phyloP scores from a whole-genome alignment of 2,113 vertebrate genomes.

The Hassar affinis region DNA sequence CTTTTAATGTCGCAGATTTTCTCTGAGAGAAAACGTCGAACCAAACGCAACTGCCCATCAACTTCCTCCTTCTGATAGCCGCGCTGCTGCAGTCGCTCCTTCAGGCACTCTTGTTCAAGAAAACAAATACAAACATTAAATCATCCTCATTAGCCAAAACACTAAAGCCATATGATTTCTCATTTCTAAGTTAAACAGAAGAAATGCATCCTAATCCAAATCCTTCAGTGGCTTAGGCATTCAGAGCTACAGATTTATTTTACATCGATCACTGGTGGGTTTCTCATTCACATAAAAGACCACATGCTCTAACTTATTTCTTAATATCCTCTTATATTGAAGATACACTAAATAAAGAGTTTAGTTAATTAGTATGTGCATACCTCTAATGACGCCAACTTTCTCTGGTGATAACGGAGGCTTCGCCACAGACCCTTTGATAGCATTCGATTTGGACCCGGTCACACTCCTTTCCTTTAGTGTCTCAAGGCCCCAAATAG shows the following conservation, averaged over 20 bases:
- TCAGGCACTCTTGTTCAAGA: slow-evolving; percentile 31
- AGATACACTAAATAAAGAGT: neutral
- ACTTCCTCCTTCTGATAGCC: slow-evolving; percentile 43
- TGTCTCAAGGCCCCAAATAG: slow-evolving; percentile 35
- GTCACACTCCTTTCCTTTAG: slow-evolving; percentile 41
- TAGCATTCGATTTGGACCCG: slow-evolving; percentile 38
- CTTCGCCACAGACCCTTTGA: slow-evolving; percentile 38
- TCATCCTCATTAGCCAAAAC: neutral
- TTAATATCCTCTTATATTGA: neutral
- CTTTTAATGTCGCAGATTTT: slow-evolving; percentile 45
- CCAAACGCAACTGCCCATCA: slow-evolving; percentile 38
- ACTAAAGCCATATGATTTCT: neutral
- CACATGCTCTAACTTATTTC: neutral
- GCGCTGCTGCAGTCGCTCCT: slow-evolving; percentile 35
- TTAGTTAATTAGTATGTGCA: neutral
- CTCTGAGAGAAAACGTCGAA: slow-evolving; percentile 40
- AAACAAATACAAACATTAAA: neutral
- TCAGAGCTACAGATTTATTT: neutral
- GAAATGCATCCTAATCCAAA: neutral
- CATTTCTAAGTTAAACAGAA: neutral
- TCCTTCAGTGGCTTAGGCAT: neutral
- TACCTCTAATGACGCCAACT: slow-evolving; percentile 46
- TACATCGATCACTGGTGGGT: neutral
- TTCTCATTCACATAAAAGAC: neutral
- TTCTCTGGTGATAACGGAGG: slow-evolving; percentile 44